Evolutionary conservation across 2,888 invertebrate species (phyloP).

Genomic region (Ennomos erosarius): DNA sequence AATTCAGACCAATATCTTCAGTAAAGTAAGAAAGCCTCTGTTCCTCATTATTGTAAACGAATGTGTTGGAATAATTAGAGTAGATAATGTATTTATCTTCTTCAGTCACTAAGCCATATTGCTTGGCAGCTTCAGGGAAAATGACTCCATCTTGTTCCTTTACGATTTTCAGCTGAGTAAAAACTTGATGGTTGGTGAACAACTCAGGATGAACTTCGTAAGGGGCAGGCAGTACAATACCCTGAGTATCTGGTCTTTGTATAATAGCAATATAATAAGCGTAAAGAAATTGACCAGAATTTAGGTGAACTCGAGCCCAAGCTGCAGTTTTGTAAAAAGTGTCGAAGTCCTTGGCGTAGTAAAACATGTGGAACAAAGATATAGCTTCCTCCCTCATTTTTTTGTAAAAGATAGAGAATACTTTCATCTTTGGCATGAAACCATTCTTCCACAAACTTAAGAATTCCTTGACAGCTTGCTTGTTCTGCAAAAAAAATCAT

Average conservation of each 20-base stretch:
- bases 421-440: slow-evolving; percentile 74
- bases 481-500: slow-evolving; percentile 32
- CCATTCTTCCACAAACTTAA: slow-evolving; percentile 69
- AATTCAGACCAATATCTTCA: slow-evolving; percentile 88
- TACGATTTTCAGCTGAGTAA: slow-evolving; percentile 70
- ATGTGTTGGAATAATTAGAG: slow-evolving; percentile 85
- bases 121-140: slow-evolving; percentile 57
- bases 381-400: slow-evolving; percentile 77
- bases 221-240: slow-evolving; percentile 87
- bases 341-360: slow-evolving; percentile 86
- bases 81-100: slow-evolving; percentile 77
- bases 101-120: slow-evolving; percentile 71
- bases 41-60: slow-evolving; percentile 82
- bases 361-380: slow-evolving; percentile 84
- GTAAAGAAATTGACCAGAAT: slow-evolving; percentile 87
- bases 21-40: slow-evolving; percentile 88
- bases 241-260: slow-evolving; percentile 84
- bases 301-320: slow-evolving; percentile 84
- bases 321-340: slow-evolving; percentile 86
- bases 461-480: slow-evolving; percentile 70
- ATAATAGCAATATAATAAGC: slow-evolving; percentile 85
- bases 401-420: slow-evolving; percentile 81
- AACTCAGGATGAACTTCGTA: slow-evolving; percentile 88
- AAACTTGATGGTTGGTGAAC: slow-evolving; percentile 86
- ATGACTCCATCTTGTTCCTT: slow-evolving; percentile 69